Evolutionary conservation across 2,888 invertebrate genomes (phyloP), one percentile per base, ranked within the genome.

Genomic region (Eristalis pertinax): DNA sequence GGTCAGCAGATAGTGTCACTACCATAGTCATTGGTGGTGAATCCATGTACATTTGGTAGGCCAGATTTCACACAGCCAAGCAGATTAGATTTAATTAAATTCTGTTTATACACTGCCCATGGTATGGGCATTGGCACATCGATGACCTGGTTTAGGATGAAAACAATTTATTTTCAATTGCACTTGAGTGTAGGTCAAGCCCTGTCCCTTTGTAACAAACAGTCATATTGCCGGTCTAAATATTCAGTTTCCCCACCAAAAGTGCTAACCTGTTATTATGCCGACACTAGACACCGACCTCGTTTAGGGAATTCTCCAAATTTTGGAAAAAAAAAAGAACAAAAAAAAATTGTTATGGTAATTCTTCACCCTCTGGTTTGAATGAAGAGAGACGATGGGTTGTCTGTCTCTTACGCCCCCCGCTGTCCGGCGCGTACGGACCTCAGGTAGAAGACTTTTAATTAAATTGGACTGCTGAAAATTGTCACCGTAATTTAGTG

Each of bases 11-110:
- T 82, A 78, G 77, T 82, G 65, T 74, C 69, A 35, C 60, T 64
- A 64, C 26, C 68, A 72, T 15, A 19, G 56, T 38, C 38, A 4
- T 24, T 29, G 22, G 67, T 38, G 32, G 60, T 50, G 58, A 56
- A 62, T 67, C 22, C 58, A 84, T 79, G 67, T 72, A 70, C 22
- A 50, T 85, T 73, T 43, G 41, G 77, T 67, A 65, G 67, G 63
- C 74, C 78, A 78, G 82, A 82, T 82, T 85, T 82, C 74, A 86
- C 86, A 82, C 87, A 87, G 67, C 35, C 84, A 79, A 75, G 72
- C 64, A 79, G 84, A 80, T 87, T 76, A 80, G 76, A 68, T 87
- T 87, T 76, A 87, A 87, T 87, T 87, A 80, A 87, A 84, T 79
- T 80, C 83, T 78, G 76, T 76, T 84, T 87, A 60, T 65, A 70